phyloP scores from a whole-genome alignment of 2,888 invertebrate genomes.

The Dicycla oo region DNA sequence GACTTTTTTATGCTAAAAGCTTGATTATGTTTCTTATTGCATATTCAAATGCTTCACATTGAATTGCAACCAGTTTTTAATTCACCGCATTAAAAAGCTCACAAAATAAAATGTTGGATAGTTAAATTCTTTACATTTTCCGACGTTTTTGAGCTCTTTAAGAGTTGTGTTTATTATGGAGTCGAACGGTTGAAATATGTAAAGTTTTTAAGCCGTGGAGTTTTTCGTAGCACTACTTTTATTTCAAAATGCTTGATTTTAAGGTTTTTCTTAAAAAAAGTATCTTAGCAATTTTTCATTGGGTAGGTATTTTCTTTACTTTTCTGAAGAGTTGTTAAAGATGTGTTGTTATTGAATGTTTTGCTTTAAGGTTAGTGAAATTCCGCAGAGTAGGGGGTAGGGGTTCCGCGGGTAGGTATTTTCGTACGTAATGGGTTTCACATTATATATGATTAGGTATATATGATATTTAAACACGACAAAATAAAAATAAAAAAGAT shows the following conservation, averaged over 20 bases:
- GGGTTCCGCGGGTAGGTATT: too few relatives aligned
- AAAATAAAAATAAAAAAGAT: too few relatives aligned
- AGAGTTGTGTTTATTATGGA: constrained; percentile 15
- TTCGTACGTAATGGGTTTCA: too few relatives aligned
- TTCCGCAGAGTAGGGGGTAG: too few relatives aligned
- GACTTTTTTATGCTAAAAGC: neutral
- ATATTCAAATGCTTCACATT: constrained; percentile 16
- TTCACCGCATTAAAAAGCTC: constrained; percentile 22
- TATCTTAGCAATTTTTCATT: too few relatives aligned
- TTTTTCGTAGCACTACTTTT: constrained; percentile 3
- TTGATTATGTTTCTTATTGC: constrained; percentile 1
- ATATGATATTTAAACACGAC: too few relatives aligned
- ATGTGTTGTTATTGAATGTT: neutral
- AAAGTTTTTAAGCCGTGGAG: neutral
- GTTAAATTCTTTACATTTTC: constrained; percentile 28
- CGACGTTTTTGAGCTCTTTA: constrained; percentile 16
- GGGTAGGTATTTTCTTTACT: too few relatives aligned
- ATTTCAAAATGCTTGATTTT: neutral
- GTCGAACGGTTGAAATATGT: constrained; percentile 19
- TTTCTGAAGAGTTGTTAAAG: neutral
- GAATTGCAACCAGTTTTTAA: constrained; percentile 38
- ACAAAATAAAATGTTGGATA: constrained; percentile 14
- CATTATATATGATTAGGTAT: too few relatives aligned
- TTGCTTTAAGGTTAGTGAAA: too few relatives aligned
- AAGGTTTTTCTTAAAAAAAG: neutral